Base-by-base conservation (phyloP, 1,140 invertebrate genomes). In the Ostrea denselamellosa region DNA sequence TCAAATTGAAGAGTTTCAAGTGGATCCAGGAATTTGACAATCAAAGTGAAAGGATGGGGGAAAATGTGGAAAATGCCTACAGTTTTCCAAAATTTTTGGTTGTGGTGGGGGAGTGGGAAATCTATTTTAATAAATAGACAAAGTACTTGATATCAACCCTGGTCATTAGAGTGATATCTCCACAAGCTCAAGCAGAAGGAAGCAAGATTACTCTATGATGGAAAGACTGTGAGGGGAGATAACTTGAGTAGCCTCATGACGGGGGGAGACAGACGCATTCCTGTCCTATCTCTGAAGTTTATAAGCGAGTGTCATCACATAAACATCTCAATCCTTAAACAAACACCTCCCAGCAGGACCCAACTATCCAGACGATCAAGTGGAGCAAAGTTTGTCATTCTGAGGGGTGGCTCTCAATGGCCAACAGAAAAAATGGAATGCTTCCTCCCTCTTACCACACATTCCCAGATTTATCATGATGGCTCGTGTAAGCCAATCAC, bases 311-410 rank as follows among this genome's bases (percentile, higher is more conserved):
- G 68, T 77, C 68, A 77, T 77, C 68, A 77, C 68, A 77, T 28
- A 34, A 77, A 77, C 68, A 77, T 77, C 25, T 77, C 68, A 25
- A 77, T 77, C 68, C 68, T 10, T 34, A 77, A 77, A 34, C 68
- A 77, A 77, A 77, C 68, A 77, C 9, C 22, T 77, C 68, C 68
- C 25, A 77, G 68, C 68, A 34, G 68, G 68, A 77, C 68, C 10
- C 22, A 14, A 25, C 68, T 14, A 25, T 77, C 68, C 68, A 77
- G 68, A 77, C 68, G 5, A 34, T 25, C 25, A 77, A 77, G 68
- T 77, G 25, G 68, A 34, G 34, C 34, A 44, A 77, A 77, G 68
- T 77, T 77, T 77, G 68, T 77, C 68, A 77, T 1, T 77, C 14
- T 77, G 28, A 77, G 68, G 68, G 68, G 68, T 28, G 68, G 68